These are phyloP conservation scores for Hypolimnas misippus DNA, from an alignment of 2,888 invertebrate species.

Conservation along the genomic window DNA sequence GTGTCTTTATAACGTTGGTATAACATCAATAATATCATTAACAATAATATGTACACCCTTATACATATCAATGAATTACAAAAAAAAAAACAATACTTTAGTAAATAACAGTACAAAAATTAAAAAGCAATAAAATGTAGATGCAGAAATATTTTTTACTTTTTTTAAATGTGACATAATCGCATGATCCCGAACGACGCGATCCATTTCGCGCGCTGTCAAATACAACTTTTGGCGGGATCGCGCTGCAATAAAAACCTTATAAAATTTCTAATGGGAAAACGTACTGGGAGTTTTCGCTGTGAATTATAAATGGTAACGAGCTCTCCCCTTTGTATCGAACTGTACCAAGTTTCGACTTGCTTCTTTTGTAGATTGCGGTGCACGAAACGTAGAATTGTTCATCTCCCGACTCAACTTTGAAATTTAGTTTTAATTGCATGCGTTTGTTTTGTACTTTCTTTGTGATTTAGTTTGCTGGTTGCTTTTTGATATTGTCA, in stretches of 20 bases:
- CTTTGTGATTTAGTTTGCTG: slow-evolving; percentile 33
- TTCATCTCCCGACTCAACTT: slow-evolving; percentile 55
- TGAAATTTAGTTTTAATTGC: slow-evolving; percentile 50
- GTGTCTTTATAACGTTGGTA: no score
- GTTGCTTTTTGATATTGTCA: neutral
- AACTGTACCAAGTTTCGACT: slow-evolving; percentile 63
- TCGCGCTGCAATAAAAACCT: slow-evolving; percentile 15
- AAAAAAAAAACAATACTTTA: no score
- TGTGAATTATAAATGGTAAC: slow-evolving; percentile 84
- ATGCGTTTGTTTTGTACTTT: slow-evolving; percentile 42
- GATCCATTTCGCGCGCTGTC: slow-evolving; percentile 14
- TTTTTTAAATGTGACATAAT: neutral
- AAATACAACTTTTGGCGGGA: slow-evolving; percentile 19
- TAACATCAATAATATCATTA: no score
- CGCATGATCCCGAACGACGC: slow-evolving; percentile 9
- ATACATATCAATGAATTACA: no score
- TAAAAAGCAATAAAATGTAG: neutral
- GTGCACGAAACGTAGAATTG: slow-evolving; percentile 72
- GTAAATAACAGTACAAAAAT: neutral
- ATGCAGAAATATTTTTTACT: neutral
- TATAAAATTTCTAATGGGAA: slow-evolving; percentile 47
- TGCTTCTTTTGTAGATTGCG: slow-evolving; percentile 76
- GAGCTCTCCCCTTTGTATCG: slow-evolving; percentile 62
- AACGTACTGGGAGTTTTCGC: slow-evolving; percentile 80
- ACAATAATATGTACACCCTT: no score